phyloP scores from a whole-genome alignment of 2,888 invertebrate genomes.

The Patella pellucida region DNA sequence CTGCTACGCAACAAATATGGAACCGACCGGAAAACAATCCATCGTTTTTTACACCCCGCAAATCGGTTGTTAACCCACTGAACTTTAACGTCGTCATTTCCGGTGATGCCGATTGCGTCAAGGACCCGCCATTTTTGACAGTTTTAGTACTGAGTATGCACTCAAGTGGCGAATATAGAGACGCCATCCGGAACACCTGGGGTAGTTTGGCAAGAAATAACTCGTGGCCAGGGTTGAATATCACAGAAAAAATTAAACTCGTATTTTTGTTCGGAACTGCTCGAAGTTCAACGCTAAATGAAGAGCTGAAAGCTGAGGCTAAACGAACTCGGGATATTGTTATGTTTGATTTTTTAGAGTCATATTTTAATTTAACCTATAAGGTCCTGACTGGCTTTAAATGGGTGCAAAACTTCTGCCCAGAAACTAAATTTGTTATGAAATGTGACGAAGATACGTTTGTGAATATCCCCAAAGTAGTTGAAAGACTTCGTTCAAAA shows the following conservation, averaged over 20 bases:
- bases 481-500: constrained; percentile 20
- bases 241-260: constrained; percentile 7
- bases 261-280: constrained; percentile 33
- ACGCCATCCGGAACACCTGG: constrained; percentile 39
- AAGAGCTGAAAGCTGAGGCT: constrained; percentile 20
- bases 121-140: constrained; percentile 1
- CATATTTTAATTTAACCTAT: constrained; percentile 63
- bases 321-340: constrained; percentile 39
- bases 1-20: neutral
- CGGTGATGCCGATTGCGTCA: neutral
- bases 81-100: neutral
- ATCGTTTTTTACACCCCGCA: neutral
- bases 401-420: constrained; percentile 59
- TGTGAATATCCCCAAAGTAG: constrained; percentile 69
- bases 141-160: constrained; percentile 35
- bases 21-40: neutral
- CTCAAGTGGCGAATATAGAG: constrained; percentile 23
- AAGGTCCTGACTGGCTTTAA: constrained; percentile 62
- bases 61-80: neutral
- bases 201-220: constrained; percentile 16
- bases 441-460: constrained; percentile 66
- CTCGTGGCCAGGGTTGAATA: constrained; percentile 18
- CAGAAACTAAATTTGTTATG: constrained; percentile 51
- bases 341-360: constrained; percentile 54
- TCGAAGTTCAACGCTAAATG: constrained; percentile 10